Evolutionary conservation across 2,113 vertebrate genomes (phyloP), one percentile per base, ranked within the genome.

Genomic region (Gobiocypris rarus): DNA sequence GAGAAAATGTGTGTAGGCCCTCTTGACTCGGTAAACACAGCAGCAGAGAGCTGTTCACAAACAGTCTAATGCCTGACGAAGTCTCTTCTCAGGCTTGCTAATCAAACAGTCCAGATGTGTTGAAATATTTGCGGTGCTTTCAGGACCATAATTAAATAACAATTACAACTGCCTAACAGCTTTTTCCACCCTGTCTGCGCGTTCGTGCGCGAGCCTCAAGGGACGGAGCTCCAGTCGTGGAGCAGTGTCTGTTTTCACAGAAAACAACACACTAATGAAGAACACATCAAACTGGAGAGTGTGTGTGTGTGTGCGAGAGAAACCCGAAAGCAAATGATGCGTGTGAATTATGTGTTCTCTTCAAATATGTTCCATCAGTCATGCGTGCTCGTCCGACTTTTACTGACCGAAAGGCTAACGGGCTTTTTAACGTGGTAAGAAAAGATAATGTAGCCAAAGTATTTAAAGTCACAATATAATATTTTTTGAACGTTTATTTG

Each of bases 91-190:
- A 81, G 59, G 82, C 67, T 45, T 81, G 88, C 70, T 87, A 87
- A 86, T 90, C 85, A 91, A 88, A 85, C 88, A 86, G 79, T 31
- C 41, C 83, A 85, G 80, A 86, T 84, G 88, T 84, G 84, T 83
- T 63, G 76, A 86, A 89, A 91, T 91, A 88, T 91, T 89, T 90
- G 78, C 74, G 28, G 78, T 86, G 85, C 87, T 91, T 89, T 90
- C 83, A 86, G 87, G 81, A 75, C 71, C 45, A 61, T 88, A 91
- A 91, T 91, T 90, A 91, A 91, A 88, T 90, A 63, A 87, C 88
- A 91, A 90, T 90, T 91, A 89, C 67, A 85, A 81, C 84, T 85
- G 86, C 88, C 89, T 89, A 90, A 91, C 84, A 86, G 89, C 52
- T 83, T 88, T 89, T 89, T 91, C 89, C 89, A 85, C 78, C 50